Percentiles rank a stretch among this genome's conserved stretches.
phyloP scores from a whole-genome alignment of 2,113 vertebrate species.

The Dicaeum eximium region DNA sequence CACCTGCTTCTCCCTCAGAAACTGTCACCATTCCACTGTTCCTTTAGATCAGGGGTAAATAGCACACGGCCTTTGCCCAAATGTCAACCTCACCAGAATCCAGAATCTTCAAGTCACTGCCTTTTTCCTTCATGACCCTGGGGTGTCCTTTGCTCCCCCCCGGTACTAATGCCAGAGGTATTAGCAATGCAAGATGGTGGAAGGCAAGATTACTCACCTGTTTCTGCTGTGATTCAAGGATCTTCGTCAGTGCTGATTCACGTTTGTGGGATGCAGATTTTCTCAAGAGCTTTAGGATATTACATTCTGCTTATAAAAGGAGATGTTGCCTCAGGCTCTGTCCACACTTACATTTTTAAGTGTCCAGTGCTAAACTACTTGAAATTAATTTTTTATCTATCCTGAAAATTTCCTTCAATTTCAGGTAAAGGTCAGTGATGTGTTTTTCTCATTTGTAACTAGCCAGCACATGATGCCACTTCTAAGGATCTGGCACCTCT shows the following conservation, averaged over 20 bases:
- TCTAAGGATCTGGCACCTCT: neutral
- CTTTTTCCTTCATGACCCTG: neutral
- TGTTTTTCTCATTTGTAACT: neutral
- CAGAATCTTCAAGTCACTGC: neutral
- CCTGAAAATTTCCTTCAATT: neutral
- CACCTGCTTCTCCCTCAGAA: neutral
- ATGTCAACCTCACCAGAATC: neutral
- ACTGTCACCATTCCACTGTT: neutral
- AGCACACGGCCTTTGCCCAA: neutral
- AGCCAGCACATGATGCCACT: neutral
- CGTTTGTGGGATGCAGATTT: neutral
- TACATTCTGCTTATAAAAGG: neutral
- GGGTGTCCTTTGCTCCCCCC: neutral
- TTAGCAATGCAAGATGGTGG: neutral
- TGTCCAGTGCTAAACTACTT: neutral
- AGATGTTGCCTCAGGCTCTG: neutral
- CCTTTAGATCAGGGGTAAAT: neutral
- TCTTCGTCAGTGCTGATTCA: constrained; percentile 20
- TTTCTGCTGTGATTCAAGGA: constrained; percentile 2
- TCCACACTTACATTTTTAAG: neutral
- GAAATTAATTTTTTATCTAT: neutral
- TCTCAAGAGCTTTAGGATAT: neutral
- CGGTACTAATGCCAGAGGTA: neutral
- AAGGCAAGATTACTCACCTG: neutral
- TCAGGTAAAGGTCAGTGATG: neutral